phyloP scores from a whole-genome alignment of 2,797 vertebrate species.

The Tachyglossus aculeatus region DNA sequence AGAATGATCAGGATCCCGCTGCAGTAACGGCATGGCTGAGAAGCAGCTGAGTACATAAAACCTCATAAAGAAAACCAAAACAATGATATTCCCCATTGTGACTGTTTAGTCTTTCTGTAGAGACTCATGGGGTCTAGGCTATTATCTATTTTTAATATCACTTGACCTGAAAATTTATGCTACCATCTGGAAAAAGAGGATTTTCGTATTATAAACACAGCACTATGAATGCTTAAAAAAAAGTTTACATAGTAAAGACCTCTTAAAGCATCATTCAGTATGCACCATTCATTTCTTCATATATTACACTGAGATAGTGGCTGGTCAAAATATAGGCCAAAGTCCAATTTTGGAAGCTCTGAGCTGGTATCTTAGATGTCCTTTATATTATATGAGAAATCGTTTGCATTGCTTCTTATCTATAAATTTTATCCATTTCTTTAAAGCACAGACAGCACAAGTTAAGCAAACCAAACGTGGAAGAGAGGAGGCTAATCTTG shows the following conservation, averaged over 20 bases:
- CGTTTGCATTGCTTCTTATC: slow-evolving; percentile 22
- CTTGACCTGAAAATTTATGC: slow-evolving; percentile 85
- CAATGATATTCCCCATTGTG: slow-evolving; percentile 88
- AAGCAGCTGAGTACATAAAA: slow-evolving; percentile 94
- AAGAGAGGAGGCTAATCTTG: slow-evolving; percentile 1
- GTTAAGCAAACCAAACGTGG: neutral
- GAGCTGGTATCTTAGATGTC: neutral
- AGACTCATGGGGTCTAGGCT: slow-evolving; percentile 76
- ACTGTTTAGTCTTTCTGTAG: slow-evolving; percentile 94
- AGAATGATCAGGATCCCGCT: slow-evolving; percentile 70
- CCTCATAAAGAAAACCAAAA: slow-evolving; percentile 88
- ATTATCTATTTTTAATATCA: slow-evolving; percentile 90
- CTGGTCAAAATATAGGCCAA: slow-evolving; percentile 23
- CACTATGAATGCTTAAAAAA: slow-evolving; percentile 26
- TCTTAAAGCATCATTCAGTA: slow-evolving; percentile 49
- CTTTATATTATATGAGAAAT: slow-evolving; percentile 19
- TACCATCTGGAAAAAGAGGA: slow-evolving; percentile 76
- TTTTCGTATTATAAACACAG: slow-evolving; percentile 53
- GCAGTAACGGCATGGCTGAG: slow-evolving; percentile 71
- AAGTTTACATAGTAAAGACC: slow-evolving; percentile 36
- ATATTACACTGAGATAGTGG: slow-evolving; percentile 5
- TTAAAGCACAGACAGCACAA: slow-evolving; percentile 3
- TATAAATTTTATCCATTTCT: slow-evolving; percentile 17
- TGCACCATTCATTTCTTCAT: slow-evolving; percentile 30
- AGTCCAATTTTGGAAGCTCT: slow-evolving; percentile 25